Evolutionary conservation across 53 echinoderm and acorn worm species (phyloP).

Genomic region (Echinometra lucunter): DNA sequence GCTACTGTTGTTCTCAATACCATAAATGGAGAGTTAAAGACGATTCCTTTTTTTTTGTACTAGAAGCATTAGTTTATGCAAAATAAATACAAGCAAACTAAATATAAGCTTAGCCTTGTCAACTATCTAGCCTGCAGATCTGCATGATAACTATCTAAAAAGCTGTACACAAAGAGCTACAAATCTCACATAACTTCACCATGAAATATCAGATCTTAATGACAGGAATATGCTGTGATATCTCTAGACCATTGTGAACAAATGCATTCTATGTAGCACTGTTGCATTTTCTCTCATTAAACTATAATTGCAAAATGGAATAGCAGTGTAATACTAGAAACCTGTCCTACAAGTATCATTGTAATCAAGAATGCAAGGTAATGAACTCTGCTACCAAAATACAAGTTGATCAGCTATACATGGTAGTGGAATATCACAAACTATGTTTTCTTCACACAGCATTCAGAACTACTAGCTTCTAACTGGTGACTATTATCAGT

Average conservation of each 20-base stretch:
- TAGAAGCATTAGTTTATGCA: background rate
- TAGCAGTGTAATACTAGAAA: too few relatives aligned
- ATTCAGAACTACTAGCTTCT: background rate
- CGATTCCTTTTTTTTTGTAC: background rate
- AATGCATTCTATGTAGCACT: background rate
- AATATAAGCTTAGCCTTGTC: background rate
- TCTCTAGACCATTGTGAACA: background rate
- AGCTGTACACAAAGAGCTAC: background rate
- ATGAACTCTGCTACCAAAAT: background rate
- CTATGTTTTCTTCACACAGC: background rate
- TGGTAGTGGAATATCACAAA: background rate
- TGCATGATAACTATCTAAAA: background rate
- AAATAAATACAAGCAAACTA: background rate
- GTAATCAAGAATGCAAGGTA: background rate
- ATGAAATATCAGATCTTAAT: background rate
- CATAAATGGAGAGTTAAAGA: background rate
- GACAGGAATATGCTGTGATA: background rate
- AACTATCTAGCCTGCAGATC: background rate
- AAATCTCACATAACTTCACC: background rate
- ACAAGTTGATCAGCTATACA: background rate
- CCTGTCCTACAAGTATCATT: too few relatives aligned
- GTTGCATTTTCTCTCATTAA: background rate
- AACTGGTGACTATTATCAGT: background rate
- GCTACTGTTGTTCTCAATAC: background rate
- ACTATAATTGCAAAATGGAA: too few relatives aligned